phyloP scores from a whole-genome alignment of 1,140 invertebrate genomes.

The Lepidurus couesii region DNA sequence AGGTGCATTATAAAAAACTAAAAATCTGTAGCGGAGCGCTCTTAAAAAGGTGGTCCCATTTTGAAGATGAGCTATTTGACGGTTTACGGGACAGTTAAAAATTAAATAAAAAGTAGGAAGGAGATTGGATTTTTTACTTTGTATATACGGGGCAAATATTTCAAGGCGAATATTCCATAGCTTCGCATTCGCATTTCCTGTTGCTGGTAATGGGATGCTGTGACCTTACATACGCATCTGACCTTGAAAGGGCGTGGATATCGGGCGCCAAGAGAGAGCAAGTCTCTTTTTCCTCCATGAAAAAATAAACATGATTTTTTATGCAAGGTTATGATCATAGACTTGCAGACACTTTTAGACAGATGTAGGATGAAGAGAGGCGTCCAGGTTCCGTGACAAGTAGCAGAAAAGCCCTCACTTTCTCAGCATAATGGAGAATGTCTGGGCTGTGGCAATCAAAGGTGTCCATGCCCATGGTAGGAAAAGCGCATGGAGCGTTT shows the following conservation, averaged over 20 bases:
- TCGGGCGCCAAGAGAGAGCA: neutral
- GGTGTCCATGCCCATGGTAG: neutral
- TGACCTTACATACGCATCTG: neutral
- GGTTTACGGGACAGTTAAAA: no score
- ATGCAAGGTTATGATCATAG: neutral
- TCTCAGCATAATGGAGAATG: neutral
- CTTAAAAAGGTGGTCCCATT: no score
- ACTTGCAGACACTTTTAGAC: neutral
- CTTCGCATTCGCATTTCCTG: neutral
- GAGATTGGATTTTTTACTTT: no score
- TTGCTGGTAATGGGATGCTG: neutral
- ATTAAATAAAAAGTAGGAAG: no score
- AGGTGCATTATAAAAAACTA: neutral
- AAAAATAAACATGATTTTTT: neutral
- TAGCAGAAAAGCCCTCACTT: neutral
- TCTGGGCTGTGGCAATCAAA: neutral
- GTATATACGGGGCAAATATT: no score
- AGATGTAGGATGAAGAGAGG: neutral
- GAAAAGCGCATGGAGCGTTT: neutral
- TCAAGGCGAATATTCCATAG: no score
- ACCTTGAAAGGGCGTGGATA: conserved; percentile 14
- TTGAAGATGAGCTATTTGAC: no score
- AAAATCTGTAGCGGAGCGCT: neutral
- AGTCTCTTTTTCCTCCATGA: no score
- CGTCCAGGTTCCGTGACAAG: neutral